phyloP scores from a whole-genome alignment of 2,888 invertebrate species.

The Tenthredo distinguenda region DNA sequence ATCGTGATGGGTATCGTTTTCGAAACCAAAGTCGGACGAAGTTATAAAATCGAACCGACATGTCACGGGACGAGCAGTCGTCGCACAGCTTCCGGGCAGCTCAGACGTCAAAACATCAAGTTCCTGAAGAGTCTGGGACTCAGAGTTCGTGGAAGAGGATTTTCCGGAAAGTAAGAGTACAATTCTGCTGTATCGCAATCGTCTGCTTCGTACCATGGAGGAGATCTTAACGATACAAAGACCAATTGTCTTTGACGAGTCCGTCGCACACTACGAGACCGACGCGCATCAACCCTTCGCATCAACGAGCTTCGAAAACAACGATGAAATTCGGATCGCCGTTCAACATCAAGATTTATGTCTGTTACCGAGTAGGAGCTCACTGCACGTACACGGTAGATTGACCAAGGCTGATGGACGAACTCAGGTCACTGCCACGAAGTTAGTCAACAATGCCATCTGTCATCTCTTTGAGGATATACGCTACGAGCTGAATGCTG shows the following conservation, averaged over 20 bases:
- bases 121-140: constrained; percentile 58
- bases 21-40: constrained; percentile 48
- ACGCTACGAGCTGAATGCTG: too few relatives aligned
- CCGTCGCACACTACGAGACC: too few relatives aligned
- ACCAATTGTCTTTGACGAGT: constrained; percentile 53
- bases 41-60: constrained; percentile 53
- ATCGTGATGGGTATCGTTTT: constrained; percentile 53
- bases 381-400: too few relatives aligned
- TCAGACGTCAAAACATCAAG: constrained; percentile 56
- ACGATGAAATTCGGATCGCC: too few relatives aligned
- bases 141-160: constrained; percentile 41
- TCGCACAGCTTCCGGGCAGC: background rate
- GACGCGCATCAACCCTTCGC: too few relatives aligned
- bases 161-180: constrained; percentile 25
- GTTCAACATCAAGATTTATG: too few relatives aligned
- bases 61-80: constrained; percentile 37
- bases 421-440: too few relatives aligned
- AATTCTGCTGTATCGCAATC: constrained; percentile 19
- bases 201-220: constrained; percentile 36
- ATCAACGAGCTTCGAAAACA: too few relatives aligned
- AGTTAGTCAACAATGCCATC: too few relatives aligned
- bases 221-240: constrained; percentile 41
- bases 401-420: too few relatives aligned
- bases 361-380: too few relatives aligned
- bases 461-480: too few relatives aligned